A percentile compares a stretch with the other conserved stretches of the same genome.
Evolutionary conservation across 92 coral and sea anemone species (phyloP).

Genomic region (Desmophyllum pertusum): DNA sequence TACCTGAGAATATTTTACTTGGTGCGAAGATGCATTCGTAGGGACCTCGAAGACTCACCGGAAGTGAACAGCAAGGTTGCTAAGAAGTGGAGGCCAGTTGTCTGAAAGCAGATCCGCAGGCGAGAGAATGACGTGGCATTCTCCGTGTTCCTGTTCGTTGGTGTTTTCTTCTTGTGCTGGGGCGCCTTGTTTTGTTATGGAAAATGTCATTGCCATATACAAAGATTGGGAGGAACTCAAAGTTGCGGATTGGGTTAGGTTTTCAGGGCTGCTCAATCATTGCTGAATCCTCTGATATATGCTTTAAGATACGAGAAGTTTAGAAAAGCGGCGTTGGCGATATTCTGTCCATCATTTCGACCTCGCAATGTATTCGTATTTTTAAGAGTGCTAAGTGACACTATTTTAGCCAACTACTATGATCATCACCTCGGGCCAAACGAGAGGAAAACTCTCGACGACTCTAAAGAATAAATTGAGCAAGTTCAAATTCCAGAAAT

Average conservation of each 20-base stretch:
- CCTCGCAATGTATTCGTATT: background rate
- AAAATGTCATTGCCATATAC: slow-evolving; percentile 5
- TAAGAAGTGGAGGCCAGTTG: slow-evolving; percentile 4
- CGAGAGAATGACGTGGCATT: slow-evolving; percentile 26
- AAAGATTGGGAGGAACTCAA: background rate
- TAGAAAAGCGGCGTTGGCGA: slow-evolving; percentile 15
- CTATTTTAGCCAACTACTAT: no score
- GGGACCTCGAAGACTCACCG: slow-evolving; percentile 1
- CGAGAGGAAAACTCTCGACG: no score
- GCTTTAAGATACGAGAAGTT: slow-evolving; percentile 39
- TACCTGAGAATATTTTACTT: slow-evolving; percentile 36
- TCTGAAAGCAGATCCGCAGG: background rate
- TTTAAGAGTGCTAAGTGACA: background rate
- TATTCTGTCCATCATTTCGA: background rate
- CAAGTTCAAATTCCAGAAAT: no score
- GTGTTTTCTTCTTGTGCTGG: slow-evolving; percentile 34
- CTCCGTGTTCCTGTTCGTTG: slow-evolving; percentile 40
- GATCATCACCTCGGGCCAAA: no score
- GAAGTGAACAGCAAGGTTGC: slow-evolving; percentile 1
- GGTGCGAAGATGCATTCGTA: slow-evolving; percentile 32
- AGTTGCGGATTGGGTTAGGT: slow-evolving; percentile 20
- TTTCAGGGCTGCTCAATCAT: slow-evolving; percentile 30
- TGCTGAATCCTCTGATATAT: slow-evolving; percentile 27
- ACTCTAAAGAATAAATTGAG: no score
- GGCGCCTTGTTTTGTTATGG: slow-evolving; percentile 38